Evolutionary conservation across 2,888 invertebrate genomes (phyloP).

Genomic region (Trichopria drosophilae): DNA sequence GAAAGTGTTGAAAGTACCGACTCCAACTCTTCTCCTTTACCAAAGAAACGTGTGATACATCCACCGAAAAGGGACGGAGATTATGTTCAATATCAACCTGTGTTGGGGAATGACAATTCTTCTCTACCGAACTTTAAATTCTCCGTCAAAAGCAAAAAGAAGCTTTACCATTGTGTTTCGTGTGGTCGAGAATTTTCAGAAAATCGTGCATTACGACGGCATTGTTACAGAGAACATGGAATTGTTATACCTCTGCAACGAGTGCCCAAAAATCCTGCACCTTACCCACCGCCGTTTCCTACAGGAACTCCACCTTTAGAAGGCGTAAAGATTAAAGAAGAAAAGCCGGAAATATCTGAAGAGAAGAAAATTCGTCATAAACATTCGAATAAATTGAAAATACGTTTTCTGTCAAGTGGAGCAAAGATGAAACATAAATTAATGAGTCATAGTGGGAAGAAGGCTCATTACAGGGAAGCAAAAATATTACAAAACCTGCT

Average conservation of each 20-base stretch:
- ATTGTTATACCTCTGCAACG: conserved; percentile 36
- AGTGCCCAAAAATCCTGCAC: no score
- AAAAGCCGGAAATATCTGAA: no score
- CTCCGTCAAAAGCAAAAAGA: conserved; percentile 42
- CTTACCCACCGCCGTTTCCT: no score
- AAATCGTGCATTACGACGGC: conserved; percentile 37
- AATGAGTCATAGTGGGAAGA: no score
- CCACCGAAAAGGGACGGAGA: conserved; percentile 17
- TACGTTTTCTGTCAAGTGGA: no score
- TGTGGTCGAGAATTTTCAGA: conserved; percentile 47
- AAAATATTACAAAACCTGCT: no score
- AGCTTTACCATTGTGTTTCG: conserved; percentile 44
- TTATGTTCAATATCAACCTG: conserved; percentile 36
- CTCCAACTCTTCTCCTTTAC: background rate
- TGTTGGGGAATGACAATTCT: conserved; percentile 40
- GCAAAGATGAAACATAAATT: no score
- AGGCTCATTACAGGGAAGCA: no score
- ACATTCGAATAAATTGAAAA: no score
- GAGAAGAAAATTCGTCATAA: no score
- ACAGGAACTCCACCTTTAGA: no score
- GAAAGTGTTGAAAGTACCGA: conserved; percentile 5
- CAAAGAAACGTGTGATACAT: background rate
- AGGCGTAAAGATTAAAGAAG: no score
- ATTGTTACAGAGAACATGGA: conserved; percentile 44
- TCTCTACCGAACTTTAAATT: conserved; percentile 47